These are phyloP conservation scores for Probaryconus sp. DNA, from an alignment of 1,140 invertebrate genomes.

Conservation along the genomic window DNA sequence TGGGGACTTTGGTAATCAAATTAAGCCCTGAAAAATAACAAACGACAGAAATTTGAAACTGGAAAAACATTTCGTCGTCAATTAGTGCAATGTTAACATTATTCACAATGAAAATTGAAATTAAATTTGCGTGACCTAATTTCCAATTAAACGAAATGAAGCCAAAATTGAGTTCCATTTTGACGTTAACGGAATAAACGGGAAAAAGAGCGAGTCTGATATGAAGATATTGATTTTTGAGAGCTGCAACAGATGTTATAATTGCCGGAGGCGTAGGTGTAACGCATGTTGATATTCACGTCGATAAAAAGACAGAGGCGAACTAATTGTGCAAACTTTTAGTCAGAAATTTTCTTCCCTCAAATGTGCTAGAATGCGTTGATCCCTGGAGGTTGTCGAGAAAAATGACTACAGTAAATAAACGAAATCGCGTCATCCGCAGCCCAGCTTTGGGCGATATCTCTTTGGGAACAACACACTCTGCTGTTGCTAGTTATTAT, in stretches of 20 bases:
- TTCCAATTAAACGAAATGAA: too few species aligned
- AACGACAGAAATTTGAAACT: too few species aligned
- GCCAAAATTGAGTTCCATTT: too few species aligned
- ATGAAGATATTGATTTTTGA: conserved; percentile 27
- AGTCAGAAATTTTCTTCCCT: conserved; percentile 52
- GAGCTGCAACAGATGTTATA: conserved; percentile 42
- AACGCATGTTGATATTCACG: conserved; percentile 45
- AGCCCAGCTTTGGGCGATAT: conserved; percentile 35
- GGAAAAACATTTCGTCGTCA: too few species aligned
- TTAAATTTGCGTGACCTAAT: too few species aligned
- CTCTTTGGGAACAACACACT: conserved; percentile 27
- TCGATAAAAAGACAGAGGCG: conserved; percentile 28
- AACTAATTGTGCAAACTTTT: conserved; percentile 55
- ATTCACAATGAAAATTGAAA: too few species aligned
- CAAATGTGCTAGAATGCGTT: conserved; percentile 35
- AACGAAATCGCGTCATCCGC: conserved; percentile 46
- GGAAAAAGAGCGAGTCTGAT: too few species aligned
- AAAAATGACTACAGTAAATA: conserved; percentile 60
- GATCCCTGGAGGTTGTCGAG: conserved; percentile 47
- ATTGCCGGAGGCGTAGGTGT: conserved; percentile 35
- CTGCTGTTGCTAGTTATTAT: conserved; percentile 33
- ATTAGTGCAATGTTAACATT: too few species aligned
- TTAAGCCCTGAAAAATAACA: too few species aligned
- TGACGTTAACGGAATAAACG: too few species aligned
- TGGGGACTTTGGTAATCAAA: too few species aligned